Percentiles rank a stretch among this genome's conserved stretches.
phyloP scores from a whole-genome alignment of 2,113 vertebrate genomes.

The Dipodomys spectabilis region DNA sequence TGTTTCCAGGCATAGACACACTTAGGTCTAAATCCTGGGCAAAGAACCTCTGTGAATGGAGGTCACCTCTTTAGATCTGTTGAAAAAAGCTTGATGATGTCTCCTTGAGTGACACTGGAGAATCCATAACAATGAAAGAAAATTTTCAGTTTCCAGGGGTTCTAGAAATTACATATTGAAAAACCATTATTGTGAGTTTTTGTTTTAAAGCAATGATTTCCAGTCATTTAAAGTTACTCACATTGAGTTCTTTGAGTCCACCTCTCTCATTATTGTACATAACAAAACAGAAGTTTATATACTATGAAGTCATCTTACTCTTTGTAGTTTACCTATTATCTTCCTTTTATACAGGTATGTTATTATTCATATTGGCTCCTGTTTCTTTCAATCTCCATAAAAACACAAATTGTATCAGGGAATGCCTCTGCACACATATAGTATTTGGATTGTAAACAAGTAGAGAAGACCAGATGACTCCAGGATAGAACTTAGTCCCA shows the following conservation, averaged over 20 bases:
- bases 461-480: not conserved
- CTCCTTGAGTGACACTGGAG: not conserved
- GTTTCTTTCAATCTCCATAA: constrained; percentile 36
- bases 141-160: not conserved
- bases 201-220: not conserved
- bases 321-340: constrained; percentile 26
- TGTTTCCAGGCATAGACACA: not conserved
- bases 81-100: not conserved
- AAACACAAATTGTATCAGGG: not conserved
- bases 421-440: not conserved
- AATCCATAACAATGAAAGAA: not conserved
- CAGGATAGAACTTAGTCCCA: not conserved
- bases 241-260: not conserved
- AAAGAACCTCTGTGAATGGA: not conserved
- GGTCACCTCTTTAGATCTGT: not conserved
- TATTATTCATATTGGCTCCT: constrained; percentile 41
- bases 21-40: not conserved
- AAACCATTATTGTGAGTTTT: not conserved
- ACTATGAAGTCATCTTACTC: not conserved
- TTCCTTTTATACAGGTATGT: constrained; percentile 36
- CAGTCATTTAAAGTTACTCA: not conserved
- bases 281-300: constrained; percentile 33
- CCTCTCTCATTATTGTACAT: not conserved
- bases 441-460: not conserved
- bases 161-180: not conserved